Conservation (phyloP, 2,797 vertebrate genomes). For the Eupleurogrammus muticus region DNA sequence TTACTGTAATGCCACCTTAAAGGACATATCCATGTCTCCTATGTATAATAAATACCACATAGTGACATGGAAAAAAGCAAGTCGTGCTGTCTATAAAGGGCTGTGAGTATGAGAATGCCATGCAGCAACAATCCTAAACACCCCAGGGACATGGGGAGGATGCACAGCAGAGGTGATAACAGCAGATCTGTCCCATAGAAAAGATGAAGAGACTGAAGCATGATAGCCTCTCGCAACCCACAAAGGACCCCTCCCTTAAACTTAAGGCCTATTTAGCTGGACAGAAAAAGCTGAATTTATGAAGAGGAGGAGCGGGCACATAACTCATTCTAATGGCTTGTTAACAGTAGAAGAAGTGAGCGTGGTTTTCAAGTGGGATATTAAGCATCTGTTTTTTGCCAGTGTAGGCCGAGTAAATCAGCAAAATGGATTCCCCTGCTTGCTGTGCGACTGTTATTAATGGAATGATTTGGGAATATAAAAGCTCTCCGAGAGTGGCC, state of each 20-base stretch:
- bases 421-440: slow-evolving; percentile 89
- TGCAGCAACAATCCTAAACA: slow-evolving; percentile 47
- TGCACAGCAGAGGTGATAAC: slow-evolving; percentile 56
- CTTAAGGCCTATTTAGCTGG: slow-evolving; percentile 84
- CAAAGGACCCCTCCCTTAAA: slow-evolving; percentile 82
- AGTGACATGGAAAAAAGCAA: slow-evolving; percentile 50
- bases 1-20: slow-evolving; percentile 50
- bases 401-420: slow-evolving; percentile 93
- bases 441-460: slow-evolving; percentile 92
- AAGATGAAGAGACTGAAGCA: slow-evolving; percentile 51
- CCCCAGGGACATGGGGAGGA: slow-evolving; percentile 48
- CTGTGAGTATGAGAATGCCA: slow-evolving; percentile 38
- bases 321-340: slow-evolving; percentile 96
- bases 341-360: slow-evolving; percentile 94
- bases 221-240: slow-evolving; percentile 35
- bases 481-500: slow-evolving; percentile 81
- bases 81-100: slow-evolving; percentile 19
- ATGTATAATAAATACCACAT: slow-evolving; percentile 65
- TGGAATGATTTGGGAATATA: slow-evolving; percentile 89
- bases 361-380: slow-evolving; percentile 92
- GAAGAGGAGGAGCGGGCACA: slow-evolving; percentile 80
- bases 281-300: slow-evolving; percentile 86
- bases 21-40: slow-evolving; percentile 59
- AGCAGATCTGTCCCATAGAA: slow-evolving; percentile 56
- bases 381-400: slow-evolving; percentile 95